Conservation (phyloP, 2,797 vertebrate genomes). For the Menidia menidia region DNA sequence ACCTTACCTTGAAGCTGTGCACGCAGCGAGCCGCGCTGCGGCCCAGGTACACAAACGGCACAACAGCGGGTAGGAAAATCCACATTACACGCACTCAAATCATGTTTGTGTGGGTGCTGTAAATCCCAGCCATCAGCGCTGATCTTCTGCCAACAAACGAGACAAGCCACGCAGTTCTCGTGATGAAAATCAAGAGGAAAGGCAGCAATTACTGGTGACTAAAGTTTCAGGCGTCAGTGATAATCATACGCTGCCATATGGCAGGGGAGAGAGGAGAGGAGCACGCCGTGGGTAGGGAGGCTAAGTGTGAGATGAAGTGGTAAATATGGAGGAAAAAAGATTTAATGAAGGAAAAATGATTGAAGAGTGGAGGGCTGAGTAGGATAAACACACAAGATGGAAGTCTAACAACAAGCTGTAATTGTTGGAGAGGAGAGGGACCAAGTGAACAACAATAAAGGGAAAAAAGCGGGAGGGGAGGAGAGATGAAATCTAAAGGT, state of each 20-base stretch:
- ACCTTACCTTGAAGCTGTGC: neutral
- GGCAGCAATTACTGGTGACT: constrained; percentile 61
- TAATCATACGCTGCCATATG: constrained; percentile 15
- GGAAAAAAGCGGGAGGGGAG: constrained; percentile 15
- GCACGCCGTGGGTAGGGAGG: neutral
- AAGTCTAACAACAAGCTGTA: neutral
- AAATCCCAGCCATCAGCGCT: constrained; percentile 18
- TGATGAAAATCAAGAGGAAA: constrained; percentile 50
- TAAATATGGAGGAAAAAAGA: neutral
- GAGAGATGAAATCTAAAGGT: constrained; percentile 31
- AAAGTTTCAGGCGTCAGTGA: constrained; percentile 33
- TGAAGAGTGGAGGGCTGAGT: neutral
- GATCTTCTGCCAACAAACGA: constrained; percentile 16
- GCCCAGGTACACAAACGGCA: neutral
- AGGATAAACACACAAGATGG: constrained; percentile 22
- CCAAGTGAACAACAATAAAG: constrained; percentile 21
- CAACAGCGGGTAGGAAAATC: neutral
- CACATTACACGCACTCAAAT: neutral
- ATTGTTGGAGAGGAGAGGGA: constrained; percentile 16
- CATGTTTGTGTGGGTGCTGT: neutral
- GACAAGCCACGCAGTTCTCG: neutral
- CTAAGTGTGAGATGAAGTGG: neutral
- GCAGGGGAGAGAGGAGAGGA: constrained; percentile 9
- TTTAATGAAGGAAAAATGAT: neutral
- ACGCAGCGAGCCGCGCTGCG: neutral